Conservation (phyloP, 1,140 invertebrate genomes). For the Dreissena rostriformis region DNA sequence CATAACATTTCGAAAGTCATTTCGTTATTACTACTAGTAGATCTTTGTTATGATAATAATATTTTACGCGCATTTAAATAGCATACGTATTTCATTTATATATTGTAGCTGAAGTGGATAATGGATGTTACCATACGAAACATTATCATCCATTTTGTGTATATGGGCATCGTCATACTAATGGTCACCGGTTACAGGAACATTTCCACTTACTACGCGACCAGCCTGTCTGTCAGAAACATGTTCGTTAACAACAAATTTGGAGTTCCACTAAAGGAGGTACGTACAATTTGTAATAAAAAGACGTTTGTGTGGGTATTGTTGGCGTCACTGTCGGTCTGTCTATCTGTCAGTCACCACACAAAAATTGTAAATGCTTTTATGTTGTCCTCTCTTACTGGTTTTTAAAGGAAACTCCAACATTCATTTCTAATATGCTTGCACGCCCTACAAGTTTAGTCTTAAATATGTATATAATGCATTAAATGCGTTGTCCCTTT, state of each 20-base stretch:
- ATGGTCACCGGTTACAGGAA: constrained; percentile 59
- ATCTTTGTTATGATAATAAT: no score
- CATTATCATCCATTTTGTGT: constrained; percentile 57
- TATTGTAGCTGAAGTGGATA: constrained; percentile 43
- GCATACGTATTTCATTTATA: background rate
- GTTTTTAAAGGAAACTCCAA: no score
- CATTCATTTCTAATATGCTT: no score
- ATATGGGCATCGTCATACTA: constrained; percentile 55
- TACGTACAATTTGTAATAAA: background rate
- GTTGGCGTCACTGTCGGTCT: background rate
- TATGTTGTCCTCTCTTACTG: no score
- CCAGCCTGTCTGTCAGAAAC: constrained; percentile 32
- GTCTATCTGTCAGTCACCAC: no score
- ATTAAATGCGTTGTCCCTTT: no score
- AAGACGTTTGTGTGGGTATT: background rate
- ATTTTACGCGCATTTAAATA: no score
- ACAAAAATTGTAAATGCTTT: no score
- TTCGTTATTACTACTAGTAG: no score
- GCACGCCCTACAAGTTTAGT: no score
- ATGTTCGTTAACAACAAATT: constrained; percentile 56
- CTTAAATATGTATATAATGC: no score
- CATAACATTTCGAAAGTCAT: no score
- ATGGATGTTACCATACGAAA: constrained; percentile 55
- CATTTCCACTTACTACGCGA: constrained; percentile 35
- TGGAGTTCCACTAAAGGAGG: constrained; percentile 4